Percentiles rank a stretch among this genome's conserved stretches.
Evolutionary conservation across 2,797 vertebrate genomes (phyloP).

Genomic region (Megalops cyprinoides): DNA sequence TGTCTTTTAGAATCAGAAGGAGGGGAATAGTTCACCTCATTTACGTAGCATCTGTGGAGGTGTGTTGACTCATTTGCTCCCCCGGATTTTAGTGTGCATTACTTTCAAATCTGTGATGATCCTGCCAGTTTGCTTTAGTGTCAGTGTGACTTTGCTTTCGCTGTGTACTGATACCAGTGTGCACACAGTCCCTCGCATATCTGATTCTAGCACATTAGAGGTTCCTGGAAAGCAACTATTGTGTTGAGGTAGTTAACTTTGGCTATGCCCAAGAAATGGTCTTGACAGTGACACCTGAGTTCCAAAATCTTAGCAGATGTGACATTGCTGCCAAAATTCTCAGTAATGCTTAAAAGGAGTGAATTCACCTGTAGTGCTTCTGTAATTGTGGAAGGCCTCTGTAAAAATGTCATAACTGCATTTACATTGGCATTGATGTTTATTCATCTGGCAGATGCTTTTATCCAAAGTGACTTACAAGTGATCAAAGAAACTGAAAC

Average conservation of each 20-base stretch:
- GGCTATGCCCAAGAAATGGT: not conserved
- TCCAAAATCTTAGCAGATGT: not conserved
- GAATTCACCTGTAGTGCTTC: too few species aligned
- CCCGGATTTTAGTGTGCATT: not conserved
- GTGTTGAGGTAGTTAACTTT: not conserved
- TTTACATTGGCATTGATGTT: too few species aligned
- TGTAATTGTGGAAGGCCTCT: too few species aligned
- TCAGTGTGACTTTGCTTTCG: too few species aligned
- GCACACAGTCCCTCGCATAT: too few species aligned
- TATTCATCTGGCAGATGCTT: too few species aligned
- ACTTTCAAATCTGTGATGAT: not conserved
- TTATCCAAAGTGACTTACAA: too few species aligned
- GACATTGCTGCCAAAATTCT: not conserved
- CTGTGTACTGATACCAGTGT: too few species aligned
- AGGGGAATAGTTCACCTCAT: not conserved
- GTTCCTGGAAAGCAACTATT: not conserved
- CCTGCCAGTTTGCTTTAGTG: too few species aligned
- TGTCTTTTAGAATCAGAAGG: not conserved
- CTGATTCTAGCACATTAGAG: not conserved
- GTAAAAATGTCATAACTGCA: too few species aligned
- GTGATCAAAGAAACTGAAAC: too few species aligned
- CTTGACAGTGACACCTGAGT: not conserved
- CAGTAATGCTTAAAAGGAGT: not conserved
- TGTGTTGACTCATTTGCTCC: not conserved
- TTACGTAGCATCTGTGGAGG: not conserved